A percentile compares a stretch with the other conserved stretches of the same genome.
Evolutionary conservation across 2,113 vertebrate genomes (phyloP).

Genomic region (Erythrolamprus reginae): DNA sequence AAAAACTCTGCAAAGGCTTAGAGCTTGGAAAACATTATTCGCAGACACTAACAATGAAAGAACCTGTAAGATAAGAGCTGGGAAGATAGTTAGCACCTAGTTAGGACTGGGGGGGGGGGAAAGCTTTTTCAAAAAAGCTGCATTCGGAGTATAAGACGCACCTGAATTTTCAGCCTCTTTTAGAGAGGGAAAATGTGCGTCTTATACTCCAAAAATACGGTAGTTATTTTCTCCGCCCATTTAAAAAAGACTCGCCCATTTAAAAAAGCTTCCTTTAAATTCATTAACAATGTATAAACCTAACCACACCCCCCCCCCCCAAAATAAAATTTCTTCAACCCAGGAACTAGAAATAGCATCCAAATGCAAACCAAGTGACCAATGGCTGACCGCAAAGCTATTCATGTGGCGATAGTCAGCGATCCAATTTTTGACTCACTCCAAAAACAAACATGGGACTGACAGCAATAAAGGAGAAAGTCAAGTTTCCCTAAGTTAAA

Average conservation of each 20-base stretch:
- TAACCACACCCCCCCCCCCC: neutral
- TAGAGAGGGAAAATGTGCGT: too few relatives aligned
- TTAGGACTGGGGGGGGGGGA: too few relatives aligned
- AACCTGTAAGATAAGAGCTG: too few relatives aligned
- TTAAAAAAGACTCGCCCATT: neutral
- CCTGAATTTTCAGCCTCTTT: too few relatives aligned
- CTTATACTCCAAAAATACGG: too few relatives aligned
- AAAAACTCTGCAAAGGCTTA: too few relatives aligned
- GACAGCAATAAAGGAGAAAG: neutral
- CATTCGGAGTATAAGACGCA: too few relatives aligned
- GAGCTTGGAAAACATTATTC: too few relatives aligned
- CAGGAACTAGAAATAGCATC: neutral
- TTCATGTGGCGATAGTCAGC: neutral
- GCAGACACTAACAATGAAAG: too few relatives aligned
- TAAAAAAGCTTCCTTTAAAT: neutral
- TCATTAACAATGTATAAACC: neutral
- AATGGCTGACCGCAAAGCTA: neutral
- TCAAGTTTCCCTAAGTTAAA: neutral
- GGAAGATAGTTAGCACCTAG: too few relatives aligned
- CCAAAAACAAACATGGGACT: neutral
- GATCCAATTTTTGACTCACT: neutral
- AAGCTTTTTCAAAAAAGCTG: too few relatives aligned
- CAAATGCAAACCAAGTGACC: neutral
- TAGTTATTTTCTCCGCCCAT: neutral
- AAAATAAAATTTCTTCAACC: neutral